Base-by-base conservation (phyloP, 2,113 vertebrate species). In the Australoheros scitulus region DNA sequence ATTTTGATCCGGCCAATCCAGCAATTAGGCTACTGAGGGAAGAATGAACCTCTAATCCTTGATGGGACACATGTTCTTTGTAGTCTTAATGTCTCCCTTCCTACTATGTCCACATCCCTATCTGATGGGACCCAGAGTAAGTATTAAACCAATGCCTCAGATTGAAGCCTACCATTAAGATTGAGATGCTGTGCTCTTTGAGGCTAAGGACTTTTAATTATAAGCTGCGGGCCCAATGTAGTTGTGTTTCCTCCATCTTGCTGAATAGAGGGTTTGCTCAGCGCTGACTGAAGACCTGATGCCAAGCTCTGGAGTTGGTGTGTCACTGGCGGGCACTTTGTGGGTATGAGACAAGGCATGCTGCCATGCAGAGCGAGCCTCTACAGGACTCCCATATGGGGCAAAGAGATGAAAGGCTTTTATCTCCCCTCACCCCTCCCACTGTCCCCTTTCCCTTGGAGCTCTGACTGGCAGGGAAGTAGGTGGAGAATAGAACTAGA, bases 141-240 rank as follows among this genome's bases (percentile, higher is more conserved):
- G 90, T 93, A 95, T 95, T 94, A 95, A 94, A 93, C 89, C 82
- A 61, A 89, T 89, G 87, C 88, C 84, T 94, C 88, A 83, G 88
- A 94, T 93, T 87, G 91, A 94, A 93, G 90, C 90, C 93, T 94
- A 93, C 89, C 88, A 93, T 94, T 94, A 94, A 87, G 87, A 94
- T 83, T 82, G 91, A 91, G 93, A 94, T 93, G 92, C 80, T 93
- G 76, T 88, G 88, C 90, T 89, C 93, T 94, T 94, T 95, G 92
- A 93, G 94, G 93, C 86, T 87, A 77, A 93, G 78, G 87, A 92
- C 82, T 92, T 92, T 95, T 95, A 95, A 95, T 95, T 94, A 95
- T 88, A 94, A 92, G 93, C 90, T 86, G 65, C 26, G 82, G 90
- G 83, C 83, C 75, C 58, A 52, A 87, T 93, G 79, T 83, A 90